Conservation (phyloP, 2,888 invertebrate species). For the Strigamia crassipes region DNA sequence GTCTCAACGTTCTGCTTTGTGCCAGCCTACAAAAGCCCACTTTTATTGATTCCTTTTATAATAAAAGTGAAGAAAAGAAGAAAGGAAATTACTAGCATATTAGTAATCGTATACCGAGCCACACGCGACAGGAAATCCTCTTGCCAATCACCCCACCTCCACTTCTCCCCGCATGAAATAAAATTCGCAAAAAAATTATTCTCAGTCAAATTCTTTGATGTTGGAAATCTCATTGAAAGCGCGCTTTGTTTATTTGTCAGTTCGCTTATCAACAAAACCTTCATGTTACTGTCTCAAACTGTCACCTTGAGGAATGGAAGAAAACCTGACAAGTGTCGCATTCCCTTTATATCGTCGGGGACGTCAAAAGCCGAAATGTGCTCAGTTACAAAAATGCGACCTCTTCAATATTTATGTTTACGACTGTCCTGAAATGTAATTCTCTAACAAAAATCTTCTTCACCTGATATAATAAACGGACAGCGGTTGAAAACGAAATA, state of each 20-base stretch:
- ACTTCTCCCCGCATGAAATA: neutral
- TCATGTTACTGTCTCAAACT: conserved; percentile 14
- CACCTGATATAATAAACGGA: conserved; percentile 7
- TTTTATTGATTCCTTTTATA: conserved; percentile 24
- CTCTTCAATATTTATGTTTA: conserved; percentile 40
- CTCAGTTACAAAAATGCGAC: conserved; percentile 23
- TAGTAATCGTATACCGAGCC: conserved; percentile 24
- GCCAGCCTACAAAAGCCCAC: conserved; percentile 20
- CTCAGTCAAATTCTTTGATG: neutral
- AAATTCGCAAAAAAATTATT: neutral
- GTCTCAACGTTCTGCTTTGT: neutral
- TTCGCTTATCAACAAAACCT: neutral
- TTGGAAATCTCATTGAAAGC: conserved; percentile 1
- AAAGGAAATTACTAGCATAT: conserved; percentile 32
- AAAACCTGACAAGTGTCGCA: conserved; percentile 34
- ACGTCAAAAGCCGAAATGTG: conserved; percentile 30
- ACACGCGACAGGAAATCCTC: conserved; percentile 40
- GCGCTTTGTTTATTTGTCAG: conserved; percentile 10
- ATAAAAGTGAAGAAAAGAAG: conserved; percentile 5
- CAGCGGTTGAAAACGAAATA: conserved; percentile 26
- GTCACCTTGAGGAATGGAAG: conserved; percentile 21
- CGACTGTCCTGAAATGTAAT: conserved; percentile 38
- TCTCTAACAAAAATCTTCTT: conserved; percentile 7
- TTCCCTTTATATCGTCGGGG: conserved; percentile 23
- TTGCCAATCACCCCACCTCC: neutral